Conservation (phyloP, 2,888 invertebrate genomes). For the Dryadula phaetusa region DNA sequence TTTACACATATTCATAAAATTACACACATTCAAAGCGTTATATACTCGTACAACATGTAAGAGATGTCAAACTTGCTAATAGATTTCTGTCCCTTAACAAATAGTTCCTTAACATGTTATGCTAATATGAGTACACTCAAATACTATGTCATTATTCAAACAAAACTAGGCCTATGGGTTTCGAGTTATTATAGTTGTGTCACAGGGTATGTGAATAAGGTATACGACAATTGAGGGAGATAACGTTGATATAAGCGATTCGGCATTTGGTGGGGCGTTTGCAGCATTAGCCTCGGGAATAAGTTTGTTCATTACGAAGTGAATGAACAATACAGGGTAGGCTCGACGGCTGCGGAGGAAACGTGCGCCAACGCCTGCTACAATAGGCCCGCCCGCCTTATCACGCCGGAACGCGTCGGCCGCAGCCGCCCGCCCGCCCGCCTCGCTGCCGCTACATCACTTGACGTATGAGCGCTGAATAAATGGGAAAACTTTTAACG, state of each 20-base stretch:
- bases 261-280: slow-evolving; percentile 67
- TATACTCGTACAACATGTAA: slow-evolving; percentile 25
- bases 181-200: slow-evolving; percentile 62
- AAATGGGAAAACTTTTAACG: slow-evolving; percentile 83
- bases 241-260: slow-evolving; percentile 72
- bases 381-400: slow-evolving; percentile 79
- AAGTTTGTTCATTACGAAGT: slow-evolving; percentile 82
- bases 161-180: slow-evolving; percentile 75
- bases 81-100: slow-evolving; percentile 69
- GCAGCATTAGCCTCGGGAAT: slow-evolving; percentile 75
- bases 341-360: slow-evolving; percentile 81
- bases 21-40: not conserved
- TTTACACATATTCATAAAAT: not conserved
- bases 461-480: slow-evolving; percentile 82
- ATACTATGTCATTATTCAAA: slow-evolving; percentile 75
- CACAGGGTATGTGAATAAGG: slow-evolving; percentile 57
- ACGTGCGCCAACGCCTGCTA: slow-evolving; percentile 83
- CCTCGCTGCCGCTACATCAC: slow-evolving; percentile 46
- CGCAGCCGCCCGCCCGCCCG: slow-evolving; percentile 48
- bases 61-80: slow-evolving; percentile 56
- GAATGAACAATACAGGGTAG: slow-evolving; percentile 79
- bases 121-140: slow-evolving; percentile 70
- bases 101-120: slow-evolving; percentile 68
- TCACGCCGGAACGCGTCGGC: slow-evolving; percentile 80
- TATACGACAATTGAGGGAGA: slow-evolving; percentile 67